Base-by-base conservation (phyloP, 2,113 vertebrate species). In the Cichladusa arquata region DNA sequence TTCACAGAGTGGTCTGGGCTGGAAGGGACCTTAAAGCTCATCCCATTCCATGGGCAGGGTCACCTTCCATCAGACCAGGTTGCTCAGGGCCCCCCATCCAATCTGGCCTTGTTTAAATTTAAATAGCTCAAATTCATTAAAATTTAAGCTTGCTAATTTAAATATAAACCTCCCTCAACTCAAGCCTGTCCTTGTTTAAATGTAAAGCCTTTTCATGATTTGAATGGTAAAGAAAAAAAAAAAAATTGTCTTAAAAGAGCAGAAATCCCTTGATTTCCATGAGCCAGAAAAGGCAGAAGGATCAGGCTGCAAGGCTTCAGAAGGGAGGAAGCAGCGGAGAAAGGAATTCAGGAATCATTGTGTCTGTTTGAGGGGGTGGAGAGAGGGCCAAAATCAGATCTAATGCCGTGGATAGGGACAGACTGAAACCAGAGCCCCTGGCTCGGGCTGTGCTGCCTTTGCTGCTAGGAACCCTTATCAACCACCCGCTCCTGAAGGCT, bases 391-490 rank as follows among this genome's bases (percentile, higher is more conserved):
- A 86, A 86, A 72, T 96, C 72, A 70, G 73, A 70, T 73, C 19
- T 45, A 38, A 81, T 17, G 76, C 81, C 24, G 58, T 0, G 89
- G 78, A 62, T 17, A 65, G 5, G 18, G 82, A 62, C 23, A 67
- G 91, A 76, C 91, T 78, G 92, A 94, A 92, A 93, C 85, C 96
- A 93, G 93, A 96, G 74, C 81, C 51, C 40, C 50, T 50, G 23
- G 62, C 72, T 79, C 15, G 31, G 73, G 87, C 79, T 90, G 87
- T 42, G 56, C 73, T 64, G 84, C 58, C 85, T 93, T 57, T 64
- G 33, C 9, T 65, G 12, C 61, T 45, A 67, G 4, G 8, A 92
- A 7, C 60, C n/a, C 90, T 94, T 90, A 95, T 54, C 67, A 17
- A 61, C 80, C 84, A 38, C n/a, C 56, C 14, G 0, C 61, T 61